Conservation (phyloP, 2,888 invertebrate species). For the Sesia apiformis region DNA sequence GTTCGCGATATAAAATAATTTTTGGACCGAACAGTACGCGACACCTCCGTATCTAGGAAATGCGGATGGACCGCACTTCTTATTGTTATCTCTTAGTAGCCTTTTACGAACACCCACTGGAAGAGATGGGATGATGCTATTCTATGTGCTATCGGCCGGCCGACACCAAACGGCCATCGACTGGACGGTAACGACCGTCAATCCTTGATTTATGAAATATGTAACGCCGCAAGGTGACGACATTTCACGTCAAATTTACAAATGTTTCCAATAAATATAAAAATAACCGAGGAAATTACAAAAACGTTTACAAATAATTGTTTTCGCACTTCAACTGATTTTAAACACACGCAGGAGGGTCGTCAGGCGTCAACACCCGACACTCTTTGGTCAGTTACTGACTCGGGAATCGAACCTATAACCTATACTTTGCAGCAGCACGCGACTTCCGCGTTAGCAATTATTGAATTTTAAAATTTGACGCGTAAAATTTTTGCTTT, state of each 20-base stretch:
- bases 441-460: slow-evolving; percentile 43
- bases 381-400: slow-evolving; percentile 17
- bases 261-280: not conserved
- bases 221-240: not conserved
- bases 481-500: slow-evolving; percentile 2
- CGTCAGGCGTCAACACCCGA: slow-evolving; percentile 18
- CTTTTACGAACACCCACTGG: too few species aligned
- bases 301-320: not conserved
- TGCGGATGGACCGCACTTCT: too few species aligned
- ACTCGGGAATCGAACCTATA: slow-evolving; percentile 24
- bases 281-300: not conserved
- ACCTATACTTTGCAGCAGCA: slow-evolving; percentile 33
- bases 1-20: too few species aligned
- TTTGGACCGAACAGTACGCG: too few species aligned
- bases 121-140: too few species aligned
- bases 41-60: too few species aligned
- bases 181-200: too few species aligned
- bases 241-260: not conserved
- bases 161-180: too few species aligned
- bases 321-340: slow-evolving; percentile 20
- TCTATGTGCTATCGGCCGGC: too few species aligned
- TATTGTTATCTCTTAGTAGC: too few species aligned
- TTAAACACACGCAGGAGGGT: slow-evolving; percentile 22
- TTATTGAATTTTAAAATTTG: slow-evolving; percentile 17
- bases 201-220: too few species aligned